A percentile compares a stretch with the other conserved stretches of the same genome.
These are phyloP conservation scores for Holothuria scabra DNA, from an alignment of 53 echinoderm and acorn worm species.

Conservation along the genomic window DNA sequence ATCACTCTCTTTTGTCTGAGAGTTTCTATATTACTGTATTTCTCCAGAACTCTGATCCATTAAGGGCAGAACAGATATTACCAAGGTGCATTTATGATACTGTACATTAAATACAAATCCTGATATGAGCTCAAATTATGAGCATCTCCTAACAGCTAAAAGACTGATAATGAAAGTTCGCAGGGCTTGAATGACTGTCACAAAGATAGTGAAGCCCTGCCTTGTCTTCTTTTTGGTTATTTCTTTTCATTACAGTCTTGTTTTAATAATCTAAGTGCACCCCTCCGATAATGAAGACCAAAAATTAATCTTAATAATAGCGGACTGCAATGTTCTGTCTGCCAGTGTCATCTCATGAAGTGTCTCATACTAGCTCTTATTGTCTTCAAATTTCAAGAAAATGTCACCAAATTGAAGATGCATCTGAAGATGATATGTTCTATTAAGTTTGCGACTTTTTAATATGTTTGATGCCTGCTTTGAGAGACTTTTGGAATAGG, in stretches of 20 bases:
- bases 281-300: conserved; percentile 16
- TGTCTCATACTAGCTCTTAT: too few species aligned
- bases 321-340: conserved; percentile 2
- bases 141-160: conserved; percentile 5
- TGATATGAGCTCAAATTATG: conserved; percentile 14
- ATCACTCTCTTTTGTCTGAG: too few species aligned
- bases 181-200: too few species aligned
- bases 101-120: conserved; percentile 15
- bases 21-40: conserved; percentile 11
- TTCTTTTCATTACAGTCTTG: neutral
- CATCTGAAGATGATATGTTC: too few species aligned
- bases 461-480: too few species aligned
- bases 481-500: too few species aligned
- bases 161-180: neutral
- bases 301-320: conserved; percentile 47
- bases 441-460: too few species aligned
- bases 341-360: too few species aligned
- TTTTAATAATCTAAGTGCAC: conserved; percentile 44
- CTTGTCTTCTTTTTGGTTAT: neutral
- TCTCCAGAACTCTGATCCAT: neutral
- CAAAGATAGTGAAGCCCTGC: too few species aligned
- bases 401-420: too few species aligned
- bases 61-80: neutral
- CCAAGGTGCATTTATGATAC: conserved; percentile 21
- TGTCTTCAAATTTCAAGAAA: too few species aligned